These are phyloP conservation scores for Heteromurus nitidus DNA, from an alignment of 2,888 invertebrate species.

Conservation along the genomic window DNA sequence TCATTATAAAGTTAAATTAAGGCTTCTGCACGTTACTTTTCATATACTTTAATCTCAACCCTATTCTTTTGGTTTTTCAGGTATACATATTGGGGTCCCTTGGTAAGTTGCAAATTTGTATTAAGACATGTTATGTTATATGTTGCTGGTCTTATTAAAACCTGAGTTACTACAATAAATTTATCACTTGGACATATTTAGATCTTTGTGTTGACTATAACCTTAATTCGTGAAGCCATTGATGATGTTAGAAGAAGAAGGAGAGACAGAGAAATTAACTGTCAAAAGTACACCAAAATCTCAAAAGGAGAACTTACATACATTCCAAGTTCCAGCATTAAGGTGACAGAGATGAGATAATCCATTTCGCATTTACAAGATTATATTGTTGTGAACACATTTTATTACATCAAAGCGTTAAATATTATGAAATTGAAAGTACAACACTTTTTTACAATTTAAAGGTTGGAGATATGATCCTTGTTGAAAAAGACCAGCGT, in stretches of 20 bases:
- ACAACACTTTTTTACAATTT: background rate
- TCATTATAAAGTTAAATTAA: too few species aligned
- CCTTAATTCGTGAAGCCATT: conserved; percentile 95
- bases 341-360: conserved; percentile 78
- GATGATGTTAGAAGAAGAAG: conserved; percentile 95
- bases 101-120: conserved; percentile 79
- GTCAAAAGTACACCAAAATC: conserved; percentile 91
- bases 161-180: conserved; percentile 17
- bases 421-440: background rate
- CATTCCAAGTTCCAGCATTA: conserved; percentile 90
- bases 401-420: background rate
- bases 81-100: conserved; percentile 98
- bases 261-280: conserved; percentile 97
- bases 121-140: too few species aligned
- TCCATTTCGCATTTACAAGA: too few species aligned
- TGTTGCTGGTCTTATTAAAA: background rate
- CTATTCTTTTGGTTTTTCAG: conserved; percentile 77
- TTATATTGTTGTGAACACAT: background rate
- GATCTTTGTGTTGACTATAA: conserved; percentile 96
- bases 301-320: conserved; percentile 78
- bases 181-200: conserved; percentile 75
- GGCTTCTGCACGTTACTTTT: too few species aligned
- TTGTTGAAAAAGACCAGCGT: conserved; percentile 94
- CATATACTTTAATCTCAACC: too few species aligned
- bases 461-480: conserved; percentile 72